Evolutionary conservation across 1,140 invertebrate species (phyloP), one percentile per base, ranked within the genome.

Genomic region (Calephelis virginiensis): DNA sequence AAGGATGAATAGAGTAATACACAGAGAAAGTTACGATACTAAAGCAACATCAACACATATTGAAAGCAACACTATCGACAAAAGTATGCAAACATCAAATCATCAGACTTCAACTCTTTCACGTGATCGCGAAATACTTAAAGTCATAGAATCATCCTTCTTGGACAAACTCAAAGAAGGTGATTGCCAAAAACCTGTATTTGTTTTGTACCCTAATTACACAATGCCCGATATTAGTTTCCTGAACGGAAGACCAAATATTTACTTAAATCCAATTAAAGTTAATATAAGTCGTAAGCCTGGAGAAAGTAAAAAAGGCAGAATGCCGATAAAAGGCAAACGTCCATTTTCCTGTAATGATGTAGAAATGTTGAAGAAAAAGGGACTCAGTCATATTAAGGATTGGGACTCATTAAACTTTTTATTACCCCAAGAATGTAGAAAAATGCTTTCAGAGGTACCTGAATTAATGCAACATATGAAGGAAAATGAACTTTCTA

Each of bases 351-450:
- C 96, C 28, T 97, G 95, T 78, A 96, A 95, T 72, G 96, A 97
- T 80, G 92, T 97, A 46, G 97, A 97, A 85, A 93, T 94, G 37
- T 85, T 98, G 12, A 95, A 95, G 74, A 95, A 95, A 74, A 94
- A 95, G 81, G 95, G 96, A 67, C 95, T 97, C 68, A 93, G 93
- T 28, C 96, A 98, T 77, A 94, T 98, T 9, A 93, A 94, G 77
- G 97, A 98, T 81, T 98, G 97, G 97, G 96, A 97, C 79, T 98
- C 96, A 0, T 90, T 98, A 46, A 97, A 96, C 68, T 95, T 98
- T 63, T 91, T 98, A 14, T 83, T 98, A 49, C 97, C 97, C 0
- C 91, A 92, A 63, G 96, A 98, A 82, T 97, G 97, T 80, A 93
- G 93, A 66, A 92, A 94, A 71, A 92, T 96, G 59, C 80, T 97